Conservation (phyloP, 2,888 invertebrate genomes). For the Phaonia tiefii region DNA sequence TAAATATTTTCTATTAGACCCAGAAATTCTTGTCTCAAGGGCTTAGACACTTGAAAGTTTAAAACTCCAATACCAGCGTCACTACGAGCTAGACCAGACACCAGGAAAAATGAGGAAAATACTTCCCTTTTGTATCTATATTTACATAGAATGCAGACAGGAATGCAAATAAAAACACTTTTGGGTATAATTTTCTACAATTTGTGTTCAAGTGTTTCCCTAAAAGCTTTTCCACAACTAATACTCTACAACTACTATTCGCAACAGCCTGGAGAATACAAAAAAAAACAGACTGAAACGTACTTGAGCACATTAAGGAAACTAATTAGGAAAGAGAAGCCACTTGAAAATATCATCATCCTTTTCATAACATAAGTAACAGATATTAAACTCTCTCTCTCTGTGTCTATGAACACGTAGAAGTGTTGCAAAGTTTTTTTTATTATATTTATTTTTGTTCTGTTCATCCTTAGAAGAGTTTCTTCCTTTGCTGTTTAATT, state of each 20-base stretch:
- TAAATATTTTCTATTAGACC: not conserved
- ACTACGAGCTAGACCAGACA: not conserved
- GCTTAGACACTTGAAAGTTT: slow-evolving; percentile 53
- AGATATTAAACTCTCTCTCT: slow-evolving; percentile 9
- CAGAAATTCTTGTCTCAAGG: slow-evolving; percentile 47
- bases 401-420: not conserved
- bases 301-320: slow-evolving; percentile 36
- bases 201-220: slow-evolving; percentile 47
- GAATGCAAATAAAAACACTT: slow-evolving; percentile 45
- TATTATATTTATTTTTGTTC: no score
- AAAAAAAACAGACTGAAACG: not conserved
- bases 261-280: slow-evolving; percentile 12
- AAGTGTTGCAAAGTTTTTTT: no score
- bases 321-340: slow-evolving; percentile 45
- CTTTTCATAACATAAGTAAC: slow-evolving; percentile 31
- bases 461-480: no score
- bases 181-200: slow-evolving; percentile 53
- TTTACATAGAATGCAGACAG: slow-evolving; percentile 18
- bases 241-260: not conserved
- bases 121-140: not conserved
- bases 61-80: not conserved
- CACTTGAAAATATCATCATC: slow-evolving; percentile 18
- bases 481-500: slow-evolving; percentile 42
- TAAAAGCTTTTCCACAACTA: slow-evolving; percentile 33
- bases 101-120: not conserved